phyloP scores from a whole-genome alignment of 2,113 vertebrate genomes.

The Dasyurus viverrinus region DNA sequence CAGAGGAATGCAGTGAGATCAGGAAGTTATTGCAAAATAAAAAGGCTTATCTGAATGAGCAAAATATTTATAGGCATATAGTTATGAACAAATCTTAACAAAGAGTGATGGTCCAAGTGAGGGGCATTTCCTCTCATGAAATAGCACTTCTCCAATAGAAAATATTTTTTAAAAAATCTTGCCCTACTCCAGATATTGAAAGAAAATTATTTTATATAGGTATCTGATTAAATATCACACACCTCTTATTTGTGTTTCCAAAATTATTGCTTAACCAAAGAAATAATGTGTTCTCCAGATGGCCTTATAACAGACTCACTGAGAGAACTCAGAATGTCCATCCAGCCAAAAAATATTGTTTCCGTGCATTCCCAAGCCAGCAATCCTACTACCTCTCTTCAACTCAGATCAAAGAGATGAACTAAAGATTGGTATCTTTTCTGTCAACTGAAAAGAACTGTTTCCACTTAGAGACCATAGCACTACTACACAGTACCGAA shows the following conservation, averaged over 20 bases:
- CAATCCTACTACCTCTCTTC: constrained; percentile 76
- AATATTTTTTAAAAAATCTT: background rate
- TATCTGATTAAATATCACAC: constrained; percentile 40
- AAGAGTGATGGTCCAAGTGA: constrained; percentile 38
- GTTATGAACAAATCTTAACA: constrained; percentile 56
- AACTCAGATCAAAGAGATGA: constrained; percentile 72
- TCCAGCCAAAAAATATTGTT: constrained; percentile 84
- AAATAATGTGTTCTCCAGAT: constrained; percentile 81
- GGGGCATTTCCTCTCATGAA: constrained; percentile 36
- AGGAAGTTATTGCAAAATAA: background rate
- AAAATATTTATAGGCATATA: constrained; percentile 10
- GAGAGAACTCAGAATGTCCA: constrained; percentile 79
- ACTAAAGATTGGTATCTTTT: constrained; percentile 71
- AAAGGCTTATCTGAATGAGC: constrained; percentile 4
- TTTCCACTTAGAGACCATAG: constrained; percentile 43
- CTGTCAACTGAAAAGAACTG: constrained; percentile 59
- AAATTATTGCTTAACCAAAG: constrained; percentile 76
- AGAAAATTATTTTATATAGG: constrained; percentile 39
- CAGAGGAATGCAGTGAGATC: background rate
- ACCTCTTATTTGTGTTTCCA: constrained; percentile 76
- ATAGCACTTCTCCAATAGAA: constrained; percentile 52
- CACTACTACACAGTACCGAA: background rate
- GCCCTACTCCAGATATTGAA: background rate
- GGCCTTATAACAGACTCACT: constrained; percentile 82
- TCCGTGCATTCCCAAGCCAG: constrained; percentile 82